Conservation (phyloP, 2,797 vertebrate species). For the Brotogeris chrysoptera region DNA sequence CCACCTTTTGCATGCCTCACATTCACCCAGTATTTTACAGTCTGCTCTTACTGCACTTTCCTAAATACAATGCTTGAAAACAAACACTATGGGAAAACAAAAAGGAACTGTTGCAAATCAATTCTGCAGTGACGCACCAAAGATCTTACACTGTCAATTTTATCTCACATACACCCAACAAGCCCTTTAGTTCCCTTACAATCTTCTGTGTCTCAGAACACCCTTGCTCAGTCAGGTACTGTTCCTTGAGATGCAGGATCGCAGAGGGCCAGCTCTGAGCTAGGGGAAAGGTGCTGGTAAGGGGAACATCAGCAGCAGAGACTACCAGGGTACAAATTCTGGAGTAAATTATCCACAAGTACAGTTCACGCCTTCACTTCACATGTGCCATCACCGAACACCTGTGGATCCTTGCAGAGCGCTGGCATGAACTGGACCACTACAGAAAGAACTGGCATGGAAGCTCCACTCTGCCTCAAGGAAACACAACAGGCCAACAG, state of each 20-base stretch:
- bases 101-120: background rate
- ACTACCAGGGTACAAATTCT: background rate
- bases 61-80: background rate
- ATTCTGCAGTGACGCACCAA: background rate
- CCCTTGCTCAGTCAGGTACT: fast-evolving
- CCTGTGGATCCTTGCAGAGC: background rate
- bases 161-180: background rate
- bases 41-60: background rate
- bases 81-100: background rate
- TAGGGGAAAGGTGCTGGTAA: fast-evolving
- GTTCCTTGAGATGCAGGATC: background rate
- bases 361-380: fast-evolving
- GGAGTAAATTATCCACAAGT: fast-evolving
- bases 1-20: fast-evolving
- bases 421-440: fast-evolving
- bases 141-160: background rate
- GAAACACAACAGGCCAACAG: fast-evolving
- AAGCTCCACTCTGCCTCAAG: fast-evolving
- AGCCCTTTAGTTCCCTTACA: background rate
- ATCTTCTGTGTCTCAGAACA: background rate
- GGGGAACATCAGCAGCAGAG: fast-evolving
- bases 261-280: fast-evolving
- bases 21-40: background rate
- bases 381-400: fast-evolving
- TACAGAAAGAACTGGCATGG: fast-evolving